Base-by-base conservation (phyloP, 1,140 invertebrate species). In the Drosophila seguyi region DNA sequence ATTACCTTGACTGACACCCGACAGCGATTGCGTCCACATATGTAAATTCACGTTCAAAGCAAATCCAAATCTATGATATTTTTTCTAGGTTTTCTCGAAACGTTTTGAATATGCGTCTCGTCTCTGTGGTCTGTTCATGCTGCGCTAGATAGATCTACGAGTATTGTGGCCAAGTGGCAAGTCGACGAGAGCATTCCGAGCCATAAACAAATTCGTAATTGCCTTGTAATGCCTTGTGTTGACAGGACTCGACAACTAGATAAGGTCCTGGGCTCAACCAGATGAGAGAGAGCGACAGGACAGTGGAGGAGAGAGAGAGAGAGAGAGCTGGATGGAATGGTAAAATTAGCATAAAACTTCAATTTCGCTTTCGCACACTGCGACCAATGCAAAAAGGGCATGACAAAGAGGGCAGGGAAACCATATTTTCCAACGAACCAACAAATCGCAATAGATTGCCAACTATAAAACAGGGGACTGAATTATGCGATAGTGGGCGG, bases 191-290 rank as follows among this genome's bases (percentile, higher is more conserved):
- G 58, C 65, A 74, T 75, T 69, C 57, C 42, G 47, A 63, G 71
- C 83, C 80, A 87, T 87, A 87, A 87, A 87, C 84, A 88, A 87
- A 88, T 84, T 77, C 76, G 80, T 88, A 87, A 87, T 87, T 87
- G 84, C 85, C 85, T 77, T 88, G 80, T 87, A 87, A 87, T 88
- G 77, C 84, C 76, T 71, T 84, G 80, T 87, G 84, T 87, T 87
- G 84, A 87, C 84, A 87, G 84, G 59, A 79, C 68, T 81, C 76
- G 84, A 88, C 84, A 80, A 74, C 62, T 66, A 88, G 76, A 88
- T 88, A 88, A 80, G 77, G 73, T 50, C 52, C 76, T 57, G 61
- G 52, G 72, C 59, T 61, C 57, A 72, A 36, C 47, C 39, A 66
- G 27, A 48, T 31, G 59, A 36, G 53, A 65, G 22, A 42, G 55